These are phyloP conservation scores for Drosophila miranda DNA, from an alignment of 1,140 invertebrate genomes.

Conservation along the genomic window DNA sequence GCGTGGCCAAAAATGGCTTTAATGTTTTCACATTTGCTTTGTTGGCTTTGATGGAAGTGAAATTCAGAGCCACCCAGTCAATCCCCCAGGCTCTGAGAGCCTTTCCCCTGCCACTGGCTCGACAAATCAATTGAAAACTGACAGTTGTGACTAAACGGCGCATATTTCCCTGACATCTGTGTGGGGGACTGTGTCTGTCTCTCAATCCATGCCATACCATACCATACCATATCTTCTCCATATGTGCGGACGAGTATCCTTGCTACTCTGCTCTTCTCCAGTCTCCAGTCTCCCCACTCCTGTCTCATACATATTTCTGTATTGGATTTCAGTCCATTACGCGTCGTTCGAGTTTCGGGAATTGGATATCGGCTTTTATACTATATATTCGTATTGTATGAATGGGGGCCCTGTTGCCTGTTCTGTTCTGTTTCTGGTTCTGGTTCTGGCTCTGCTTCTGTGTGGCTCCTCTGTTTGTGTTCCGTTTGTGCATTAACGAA, in stretches of 20 bases:
- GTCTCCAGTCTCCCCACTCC: background rate
- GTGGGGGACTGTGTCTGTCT: slow-evolving; percentile 56
- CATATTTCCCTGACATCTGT: slow-evolving; percentile 80
- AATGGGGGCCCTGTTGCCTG: slow-evolving; percentile 62
- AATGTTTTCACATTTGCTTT: slow-evolving; percentile 81
- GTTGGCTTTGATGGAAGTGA: slow-evolving; percentile 74
- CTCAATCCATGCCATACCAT: slow-evolving; percentile 6
- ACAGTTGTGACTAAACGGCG: slow-evolving; percentile 79
- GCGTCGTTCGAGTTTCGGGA: slow-evolving; percentile 65
- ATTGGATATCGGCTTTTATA: slow-evolving; percentile 80
- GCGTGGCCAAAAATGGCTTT: slow-evolving; percentile 69
- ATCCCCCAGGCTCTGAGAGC: background rate
- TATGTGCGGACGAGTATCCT: no score
- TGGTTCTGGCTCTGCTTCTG: slow-evolving; percentile 8
- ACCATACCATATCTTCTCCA: background rate
- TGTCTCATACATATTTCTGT: slow-evolving; percentile 77
- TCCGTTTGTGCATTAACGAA: slow-evolving; percentile 69
- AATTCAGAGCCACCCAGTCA: slow-evolving; percentile 5
- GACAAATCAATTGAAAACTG: slow-evolving; percentile 81
- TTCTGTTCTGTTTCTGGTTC: slow-evolving; percentile 4
- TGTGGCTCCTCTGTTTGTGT: slow-evolving; percentile 9
- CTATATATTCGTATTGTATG: slow-evolving; percentile 14
- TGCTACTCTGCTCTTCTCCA: no score
- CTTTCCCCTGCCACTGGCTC: slow-evolving; percentile 36
- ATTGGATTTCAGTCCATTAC: slow-evolving; percentile 80